phyloP scores from a whole-genome alignment of 2,888 invertebrate genomes.

The Caenorhabditis uteleia region DNA sequence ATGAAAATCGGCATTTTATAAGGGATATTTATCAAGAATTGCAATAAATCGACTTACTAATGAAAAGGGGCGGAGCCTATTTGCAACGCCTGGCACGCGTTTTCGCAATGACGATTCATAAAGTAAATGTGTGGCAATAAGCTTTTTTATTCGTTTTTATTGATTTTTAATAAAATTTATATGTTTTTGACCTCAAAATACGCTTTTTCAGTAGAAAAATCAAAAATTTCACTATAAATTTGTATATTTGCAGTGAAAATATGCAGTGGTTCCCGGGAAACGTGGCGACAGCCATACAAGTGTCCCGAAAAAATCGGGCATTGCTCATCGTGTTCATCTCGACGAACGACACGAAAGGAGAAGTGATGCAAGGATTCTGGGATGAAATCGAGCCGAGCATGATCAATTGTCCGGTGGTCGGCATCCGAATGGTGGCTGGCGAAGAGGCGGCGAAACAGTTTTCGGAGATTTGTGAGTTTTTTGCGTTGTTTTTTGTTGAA shows the following conservation, averaged over 20 bases:
- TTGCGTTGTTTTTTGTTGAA: not conserved
- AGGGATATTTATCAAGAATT: too few relatives aligned
- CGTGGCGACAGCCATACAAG: constrained; percentile 38
- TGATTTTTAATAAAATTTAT: not conserved
- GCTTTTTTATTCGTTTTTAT: not conserved
- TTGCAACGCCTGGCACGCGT: too few relatives aligned
- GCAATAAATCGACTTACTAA: too few relatives aligned
- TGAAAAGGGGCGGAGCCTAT: too few relatives aligned
- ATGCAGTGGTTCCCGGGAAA: constrained; percentile 53
- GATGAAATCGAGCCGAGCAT: constrained; percentile 20
- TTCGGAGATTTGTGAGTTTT: constrained; percentile 40
- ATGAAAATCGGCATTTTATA: too few relatives aligned
- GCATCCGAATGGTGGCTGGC: constrained; percentile 30
- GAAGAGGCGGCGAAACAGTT: constrained; percentile 35
- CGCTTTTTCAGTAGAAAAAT: not conserved
- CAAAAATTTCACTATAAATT: not conserved
- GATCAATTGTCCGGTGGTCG: constrained; percentile 30
- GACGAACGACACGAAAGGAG: constrained; percentile 27
- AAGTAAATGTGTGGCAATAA: too few relatives aligned
- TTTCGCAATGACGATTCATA: too few relatives aligned
- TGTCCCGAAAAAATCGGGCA: constrained; percentile 40
- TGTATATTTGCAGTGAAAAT: not conserved
- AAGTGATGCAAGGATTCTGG: constrained; percentile 28
- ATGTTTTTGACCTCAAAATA: not conserved
- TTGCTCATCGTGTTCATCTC: constrained; percentile 46